Conservation (phyloP, 2,797 vertebrate genomes). For the Avahi laniger region DNA sequence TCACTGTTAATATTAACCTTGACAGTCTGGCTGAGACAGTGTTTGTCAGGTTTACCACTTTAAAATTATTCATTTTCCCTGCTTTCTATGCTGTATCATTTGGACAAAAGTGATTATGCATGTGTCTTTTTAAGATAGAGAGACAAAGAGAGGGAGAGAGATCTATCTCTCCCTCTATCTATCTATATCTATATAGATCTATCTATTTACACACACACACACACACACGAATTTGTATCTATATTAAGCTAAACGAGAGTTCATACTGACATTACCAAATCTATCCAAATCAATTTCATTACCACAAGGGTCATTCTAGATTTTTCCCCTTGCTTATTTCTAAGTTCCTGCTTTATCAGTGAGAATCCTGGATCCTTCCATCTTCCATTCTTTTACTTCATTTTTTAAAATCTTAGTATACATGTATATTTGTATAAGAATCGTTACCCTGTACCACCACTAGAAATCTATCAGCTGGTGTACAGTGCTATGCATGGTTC, state of each 20-base stretch:
- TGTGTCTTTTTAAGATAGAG: neutral
- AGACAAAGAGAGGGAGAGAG: no score
- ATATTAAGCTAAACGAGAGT: neutral
- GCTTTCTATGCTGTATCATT: neutral
- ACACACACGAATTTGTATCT: neutral
- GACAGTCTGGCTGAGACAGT: neutral
- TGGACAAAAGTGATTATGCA: neutral
- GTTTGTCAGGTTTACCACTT: neutral
- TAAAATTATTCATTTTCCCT: neutral
- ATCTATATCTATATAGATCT: no score
- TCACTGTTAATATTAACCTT: neutral
- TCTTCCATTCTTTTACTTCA: neutral
- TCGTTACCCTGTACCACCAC: no score
- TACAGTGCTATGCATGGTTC: neutral
- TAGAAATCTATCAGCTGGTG: neutral
- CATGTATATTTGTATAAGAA: neutral
- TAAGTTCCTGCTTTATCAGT: neutral
- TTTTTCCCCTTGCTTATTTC: neutral
- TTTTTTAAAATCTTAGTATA: neutral
- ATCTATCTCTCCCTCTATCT: no score
- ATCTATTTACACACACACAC: neutral
- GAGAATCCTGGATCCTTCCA: neutral
- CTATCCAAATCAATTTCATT: neutral
- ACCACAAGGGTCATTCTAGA: neutral
- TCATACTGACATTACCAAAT: neutral